phyloP scores from a whole-genome alignment of 2,797 vertebrate genomes.

The Brachymystax lenok region DNA sequence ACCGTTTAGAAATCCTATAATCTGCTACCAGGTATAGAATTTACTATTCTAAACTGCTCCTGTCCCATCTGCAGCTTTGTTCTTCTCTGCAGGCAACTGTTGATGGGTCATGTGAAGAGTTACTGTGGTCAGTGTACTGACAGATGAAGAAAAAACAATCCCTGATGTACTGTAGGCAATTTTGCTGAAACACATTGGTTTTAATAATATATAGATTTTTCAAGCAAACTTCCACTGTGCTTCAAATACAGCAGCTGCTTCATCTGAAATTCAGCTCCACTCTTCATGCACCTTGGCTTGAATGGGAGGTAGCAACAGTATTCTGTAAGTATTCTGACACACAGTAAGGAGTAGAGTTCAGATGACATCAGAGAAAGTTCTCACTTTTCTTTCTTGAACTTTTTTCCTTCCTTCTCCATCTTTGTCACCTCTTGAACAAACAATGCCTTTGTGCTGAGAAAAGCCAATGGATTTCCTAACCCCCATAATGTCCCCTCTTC shows the following conservation, averaged over 20 bases:
- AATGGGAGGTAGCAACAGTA: neutral
- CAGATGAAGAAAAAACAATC: neutral
- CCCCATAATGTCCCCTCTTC: constrained; percentile 52
- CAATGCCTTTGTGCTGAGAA: constrained; percentile 52
- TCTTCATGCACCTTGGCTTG: neutral
- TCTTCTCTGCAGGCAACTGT: neutral
- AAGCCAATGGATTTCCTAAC: constrained; percentile 71
- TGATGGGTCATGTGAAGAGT: neutral
- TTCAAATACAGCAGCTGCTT: neutral
- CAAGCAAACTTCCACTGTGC: neutral
- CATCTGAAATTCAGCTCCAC: neutral
- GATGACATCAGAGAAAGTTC: constrained; percentile 27
- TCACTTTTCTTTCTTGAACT: constrained; percentile 33
- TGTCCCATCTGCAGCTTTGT: neutral
- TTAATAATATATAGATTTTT: neutral
- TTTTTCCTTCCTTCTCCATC: constrained; percentile 47
- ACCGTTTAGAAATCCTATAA: neutral
- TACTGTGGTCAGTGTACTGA: neutral
- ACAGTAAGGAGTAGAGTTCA: neutral
- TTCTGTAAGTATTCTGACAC: neutral
- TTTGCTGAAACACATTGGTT: neutral
- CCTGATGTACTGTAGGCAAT: neutral
- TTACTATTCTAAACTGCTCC: neutral
- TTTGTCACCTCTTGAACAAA: constrained; percentile 58
- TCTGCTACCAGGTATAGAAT: neutral